phyloP scores from a whole-genome alignment of 2,113 vertebrate genomes.

The Pseudorhombus dupliciocellatus region DNA sequence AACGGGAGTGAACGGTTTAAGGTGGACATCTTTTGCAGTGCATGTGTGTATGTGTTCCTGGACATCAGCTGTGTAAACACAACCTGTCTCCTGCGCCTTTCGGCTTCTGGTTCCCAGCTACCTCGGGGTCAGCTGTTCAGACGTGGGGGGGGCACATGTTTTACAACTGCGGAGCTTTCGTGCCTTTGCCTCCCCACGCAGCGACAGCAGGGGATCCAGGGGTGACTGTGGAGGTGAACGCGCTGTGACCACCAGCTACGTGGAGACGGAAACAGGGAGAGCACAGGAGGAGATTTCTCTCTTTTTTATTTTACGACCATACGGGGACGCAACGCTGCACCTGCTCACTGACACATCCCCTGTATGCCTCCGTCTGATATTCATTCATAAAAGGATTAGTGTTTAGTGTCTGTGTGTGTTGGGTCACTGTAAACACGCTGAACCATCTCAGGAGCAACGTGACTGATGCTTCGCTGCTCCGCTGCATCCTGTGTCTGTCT shows the following conservation, averaged over 20 bases:
- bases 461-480: constrained; percentile 45
- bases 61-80: constrained; percentile 54
- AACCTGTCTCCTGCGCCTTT: constrained; percentile 23
- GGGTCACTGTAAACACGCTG: constrained; percentile 52
- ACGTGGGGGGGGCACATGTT: constrained; percentile 54
- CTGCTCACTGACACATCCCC: constrained; percentile 13
- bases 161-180: constrained; percentile 47
- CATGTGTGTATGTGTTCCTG: background rate
- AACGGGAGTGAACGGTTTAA: background rate
- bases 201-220: constrained; percentile 48
- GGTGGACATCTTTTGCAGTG: background rate
- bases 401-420: constrained; percentile 32
- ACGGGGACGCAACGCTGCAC: constrained; percentile 22
- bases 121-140: constrained; percentile 17
- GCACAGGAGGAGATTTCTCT: background rate
- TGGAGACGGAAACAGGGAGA: constrained; percentile 37
- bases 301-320: background rate
- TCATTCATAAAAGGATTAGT: constrained; percentile 9
- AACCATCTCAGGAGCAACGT: constrained; percentile 33
- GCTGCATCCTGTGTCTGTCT: constrained; percentile 23
- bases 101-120: constrained; percentile 41
- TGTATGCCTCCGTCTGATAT: constrained; percentile 15
- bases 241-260: constrained; percentile 22
- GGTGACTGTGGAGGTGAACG: constrained; percentile 23
- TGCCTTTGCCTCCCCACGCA: constrained; percentile 24